Conservation (phyloP, 1,140 invertebrate genomes). For the Pachypsylla venusta region DNA sequence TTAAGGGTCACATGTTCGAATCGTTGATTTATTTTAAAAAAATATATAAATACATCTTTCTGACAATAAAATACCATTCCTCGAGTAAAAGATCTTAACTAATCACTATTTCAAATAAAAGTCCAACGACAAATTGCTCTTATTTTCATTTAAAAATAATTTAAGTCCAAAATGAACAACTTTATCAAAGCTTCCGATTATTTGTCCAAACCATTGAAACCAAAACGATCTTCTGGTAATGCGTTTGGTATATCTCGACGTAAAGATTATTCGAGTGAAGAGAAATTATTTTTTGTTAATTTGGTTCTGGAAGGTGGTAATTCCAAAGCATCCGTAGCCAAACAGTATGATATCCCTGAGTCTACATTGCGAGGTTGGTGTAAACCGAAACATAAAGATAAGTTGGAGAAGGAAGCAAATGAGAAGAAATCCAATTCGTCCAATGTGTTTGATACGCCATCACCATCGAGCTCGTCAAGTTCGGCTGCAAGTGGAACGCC, state of each 20-base stretch:
- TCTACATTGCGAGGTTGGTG: conserved; percentile 70
- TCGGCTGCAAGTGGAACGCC: background rate
- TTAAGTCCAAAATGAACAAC: too few relatives aligned
- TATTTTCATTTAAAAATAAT: too few relatives aligned
- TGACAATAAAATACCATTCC: too few relatives aligned
- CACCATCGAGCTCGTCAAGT: background rate
- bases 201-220: background rate
- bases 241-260: background rate
- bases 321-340: conserved; percentile 62
- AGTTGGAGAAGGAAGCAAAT: background rate
- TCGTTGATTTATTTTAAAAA: too few relatives aligned
- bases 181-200: conserved; percentile 4
- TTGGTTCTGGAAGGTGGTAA: conserved; percentile 57
- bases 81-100: too few relatives aligned
- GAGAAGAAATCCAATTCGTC: background rate
- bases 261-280: conserved; percentile 28
- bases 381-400: conserved; percentile 33
- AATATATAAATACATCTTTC: too few relatives aligned
- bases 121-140: too few relatives aligned
- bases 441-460: conserved; percentile 5
- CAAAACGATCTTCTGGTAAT: background rate
- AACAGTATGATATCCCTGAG: conserved; percentile 66
- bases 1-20: too few relatives aligned
- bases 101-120: too few relatives aligned
- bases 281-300: conserved; percentile 62